A percentile compares a stretch with the other conserved stretches of the same genome.
These are phyloP conservation scores for Sinocyclocheilus rhinocerous DNA, from an alignment of 2,113 vertebrate species.

Conservation along the genomic window DNA sequence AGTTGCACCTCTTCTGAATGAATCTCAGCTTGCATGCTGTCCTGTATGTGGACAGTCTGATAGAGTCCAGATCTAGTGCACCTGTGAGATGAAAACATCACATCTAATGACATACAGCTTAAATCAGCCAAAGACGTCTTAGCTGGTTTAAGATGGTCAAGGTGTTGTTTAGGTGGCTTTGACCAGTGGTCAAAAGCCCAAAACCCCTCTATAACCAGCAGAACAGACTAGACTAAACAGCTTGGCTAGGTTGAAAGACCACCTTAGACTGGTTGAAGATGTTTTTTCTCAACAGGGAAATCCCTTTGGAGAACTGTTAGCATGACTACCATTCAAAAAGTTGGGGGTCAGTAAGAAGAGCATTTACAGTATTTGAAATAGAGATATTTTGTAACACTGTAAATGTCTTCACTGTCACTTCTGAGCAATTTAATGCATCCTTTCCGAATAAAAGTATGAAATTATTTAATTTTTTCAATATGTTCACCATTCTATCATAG, in stretches of 20 bases:
- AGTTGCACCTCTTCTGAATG: conserved; percentile 97
- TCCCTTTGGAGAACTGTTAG: too few species aligned
- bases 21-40: conserved; percentile 98
- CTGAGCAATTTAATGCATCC: too few species aligned
- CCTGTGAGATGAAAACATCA: conserved; percentile 74
- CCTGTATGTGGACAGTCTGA: conserved; percentile 95
- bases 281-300: too few species aligned
- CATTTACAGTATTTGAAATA: too few species aligned
- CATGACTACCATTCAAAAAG: neutral
- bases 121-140: neutral
- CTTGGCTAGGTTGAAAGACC: neutral
- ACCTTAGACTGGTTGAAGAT: neutral
- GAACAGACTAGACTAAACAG: neutral
- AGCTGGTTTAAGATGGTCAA: neutral
- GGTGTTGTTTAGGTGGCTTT: neutral
- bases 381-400: too few species aligned
- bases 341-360: neutral
- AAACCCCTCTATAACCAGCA: neutral
- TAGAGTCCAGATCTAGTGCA: conserved; percentile 96
- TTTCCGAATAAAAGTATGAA: too few species aligned
- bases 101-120: neutral
- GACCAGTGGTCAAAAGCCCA: neutral
- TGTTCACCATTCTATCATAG: neutral
- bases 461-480: too few species aligned
- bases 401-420: neutral